phyloP scores from a whole-genome alignment of 2,888 invertebrate genomes.

The Gortyna flavago region DNA sequence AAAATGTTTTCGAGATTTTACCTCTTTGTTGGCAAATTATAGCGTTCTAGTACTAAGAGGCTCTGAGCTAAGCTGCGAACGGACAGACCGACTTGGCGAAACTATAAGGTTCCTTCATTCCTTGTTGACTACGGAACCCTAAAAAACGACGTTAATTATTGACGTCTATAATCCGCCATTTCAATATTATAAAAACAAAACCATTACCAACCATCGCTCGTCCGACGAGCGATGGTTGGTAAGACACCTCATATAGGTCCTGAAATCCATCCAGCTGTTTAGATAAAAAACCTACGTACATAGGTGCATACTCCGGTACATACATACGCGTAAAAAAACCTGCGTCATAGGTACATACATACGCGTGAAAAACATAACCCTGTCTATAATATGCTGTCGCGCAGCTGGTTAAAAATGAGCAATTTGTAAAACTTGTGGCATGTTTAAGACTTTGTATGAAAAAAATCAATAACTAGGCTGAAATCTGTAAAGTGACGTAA shows the following conservation, averaged over 20 bases:
- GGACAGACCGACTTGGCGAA: neutral
- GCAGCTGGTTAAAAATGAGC: neutral
- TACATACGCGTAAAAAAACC: neutral
- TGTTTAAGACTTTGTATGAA: slow-evolving; percentile 32
- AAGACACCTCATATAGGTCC: neutral
- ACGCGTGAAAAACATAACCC: neutral
- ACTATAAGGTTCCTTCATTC: no score
- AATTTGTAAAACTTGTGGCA: slow-evolving; percentile 54
- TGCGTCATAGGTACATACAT: neutral
- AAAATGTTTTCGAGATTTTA: no score
- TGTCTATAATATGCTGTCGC: neutral
- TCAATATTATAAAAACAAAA: neutral
- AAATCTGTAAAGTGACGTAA: slow-evolving; percentile 29
- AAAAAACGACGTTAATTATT: neutral
- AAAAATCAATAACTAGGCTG: slow-evolving; percentile 39
- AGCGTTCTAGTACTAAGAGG: no score
- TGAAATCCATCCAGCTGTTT: neutral
- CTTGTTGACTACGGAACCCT: neutral
- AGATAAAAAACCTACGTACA: neutral
- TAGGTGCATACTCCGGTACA: fast-evolving
- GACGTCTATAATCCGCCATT: neutral
- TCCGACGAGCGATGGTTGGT: neutral
- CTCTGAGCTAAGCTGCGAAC: neutral
- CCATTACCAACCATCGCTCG: neutral
- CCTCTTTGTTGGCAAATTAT: no score